Evolutionary conservation across 2,113 vertebrate genomes (phyloP), one percentile per base, ranked within the genome.

Genomic region (Microtus pennsylvanicus): DNA sequence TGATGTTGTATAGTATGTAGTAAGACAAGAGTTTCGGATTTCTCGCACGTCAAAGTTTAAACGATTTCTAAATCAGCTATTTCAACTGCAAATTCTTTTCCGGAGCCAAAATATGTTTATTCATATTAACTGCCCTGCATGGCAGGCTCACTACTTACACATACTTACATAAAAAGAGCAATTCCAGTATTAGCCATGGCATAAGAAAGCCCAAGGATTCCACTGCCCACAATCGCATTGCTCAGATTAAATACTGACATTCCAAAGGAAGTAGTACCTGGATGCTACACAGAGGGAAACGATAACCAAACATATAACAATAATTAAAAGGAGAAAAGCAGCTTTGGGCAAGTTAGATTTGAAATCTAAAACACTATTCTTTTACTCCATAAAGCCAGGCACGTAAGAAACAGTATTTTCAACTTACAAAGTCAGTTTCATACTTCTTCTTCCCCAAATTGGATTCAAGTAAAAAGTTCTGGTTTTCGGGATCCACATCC

Each of bases 181-280:
- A 99, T 99, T 98, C 99, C 99, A 87, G 99, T 99, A 98, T 99
- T 99, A 98, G 99, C 99, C 99, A 99, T 99, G 97, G 99, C 99
- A 98, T 99, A 99, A 89, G 99, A 99, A 97, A 99, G 99, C 90
- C 99, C 99, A 96, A 99, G 99, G 97, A 99, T 99, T 97, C 99
- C 99, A 96, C 99, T 99, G 97, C 99, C 99, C 99, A 99, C 99
- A 98, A 99, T 99, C 98, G 99, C 99, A 98, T 99, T 99, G 97
- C 99, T 99, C 98, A 99, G 99, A 98, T 99, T 99, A 98, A 99
- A 99, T 96, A 99, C 99, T 72, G 99, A 99, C 99, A 99, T 99
- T 97, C 99, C 99, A 82, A 99, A 99, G 89, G 99, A 99, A 82
- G 99, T 99, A 47, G 99, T 99, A 95, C 99, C 99, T 80, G 99